These are phyloP conservation scores for Tricholauxania praeusta DNA, from an alignment of 2,888 invertebrate species.

Conservation along the genomic window DNA sequence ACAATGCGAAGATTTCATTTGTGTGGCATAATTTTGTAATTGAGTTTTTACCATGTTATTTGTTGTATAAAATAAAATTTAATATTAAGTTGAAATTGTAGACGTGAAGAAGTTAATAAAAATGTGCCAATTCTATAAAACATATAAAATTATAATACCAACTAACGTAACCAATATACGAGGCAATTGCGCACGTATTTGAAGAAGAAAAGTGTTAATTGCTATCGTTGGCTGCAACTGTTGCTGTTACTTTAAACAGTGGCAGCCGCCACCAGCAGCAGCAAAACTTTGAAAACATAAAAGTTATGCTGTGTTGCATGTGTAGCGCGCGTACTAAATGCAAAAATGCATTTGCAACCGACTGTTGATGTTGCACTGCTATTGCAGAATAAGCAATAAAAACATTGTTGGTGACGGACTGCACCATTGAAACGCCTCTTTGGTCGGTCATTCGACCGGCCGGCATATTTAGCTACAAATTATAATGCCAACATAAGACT, in stretches of 20 bases:
- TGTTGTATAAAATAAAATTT: not conserved
- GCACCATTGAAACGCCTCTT: constrained; percentile 29
- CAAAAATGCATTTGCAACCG: constrained; percentile 25
- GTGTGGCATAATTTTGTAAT: too few species aligned
- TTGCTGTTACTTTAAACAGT: too few species aligned
- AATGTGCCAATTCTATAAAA: too few species aligned
- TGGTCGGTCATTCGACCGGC: constrained; percentile 37
- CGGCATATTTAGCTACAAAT: constrained; percentile 19
- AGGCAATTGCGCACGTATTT: too few species aligned
- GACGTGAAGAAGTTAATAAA: too few species aligned
- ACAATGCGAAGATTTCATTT: too few species aligned
- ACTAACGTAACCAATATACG: too few species aligned
- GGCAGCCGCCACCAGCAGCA: not conserved
- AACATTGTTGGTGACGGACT: not conserved
- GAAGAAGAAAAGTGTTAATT: too few species aligned
- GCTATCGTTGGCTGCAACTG: too few species aligned
- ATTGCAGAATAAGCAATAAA: not conserved
- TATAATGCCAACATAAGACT: not conserved
- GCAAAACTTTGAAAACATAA: not conserved
- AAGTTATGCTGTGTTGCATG: not conserved
- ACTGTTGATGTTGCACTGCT: not conserved
- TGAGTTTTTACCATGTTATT: too few species aligned
- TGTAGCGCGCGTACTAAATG: not conserved
- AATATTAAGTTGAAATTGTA: not conserved
- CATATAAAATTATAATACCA: too few species aligned